A percentile compares a stretch with the other conserved stretches of the same genome.
These are phyloP conservation scores for Eremophila alpestris DNA, from an alignment of 2,797 vertebrate genomes.

Conservation along the genomic window DNA sequence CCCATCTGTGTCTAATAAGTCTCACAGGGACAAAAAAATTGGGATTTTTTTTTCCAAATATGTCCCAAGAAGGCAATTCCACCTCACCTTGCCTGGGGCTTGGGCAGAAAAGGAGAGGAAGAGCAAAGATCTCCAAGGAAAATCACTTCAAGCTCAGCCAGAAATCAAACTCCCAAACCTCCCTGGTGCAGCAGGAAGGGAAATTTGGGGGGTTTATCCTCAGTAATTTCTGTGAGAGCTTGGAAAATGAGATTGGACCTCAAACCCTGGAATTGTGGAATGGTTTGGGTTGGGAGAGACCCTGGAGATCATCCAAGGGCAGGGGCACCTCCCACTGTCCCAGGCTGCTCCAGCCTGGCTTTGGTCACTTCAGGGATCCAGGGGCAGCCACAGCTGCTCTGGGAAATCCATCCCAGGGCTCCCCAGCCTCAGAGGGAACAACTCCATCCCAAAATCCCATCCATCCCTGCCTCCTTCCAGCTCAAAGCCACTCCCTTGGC, in stretches of 20 bases:
- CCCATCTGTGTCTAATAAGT: neutral
- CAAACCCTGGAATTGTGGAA: neutral
- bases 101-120: neutral
- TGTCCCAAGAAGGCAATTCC: neutral
- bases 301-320: neutral
- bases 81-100: neutral
- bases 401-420: neutral
- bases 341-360: neutral
- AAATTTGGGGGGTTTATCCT: neutral
- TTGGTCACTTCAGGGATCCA: neutral
- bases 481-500: neutral
- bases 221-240: neutral
- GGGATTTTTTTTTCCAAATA: neutral
- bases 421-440: neutral
- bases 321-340: neutral
- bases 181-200: fast-evolving
- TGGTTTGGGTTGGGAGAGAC: neutral
- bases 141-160: neutral
- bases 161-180: neutral
- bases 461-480: neutral
- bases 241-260: neutral
- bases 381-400: neutral
- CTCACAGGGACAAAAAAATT: neutral
- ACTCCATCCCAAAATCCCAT: neutral
- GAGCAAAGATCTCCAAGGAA: neutral